Evolutionary conservation across 1,140 invertebrate species (phyloP), one percentile per base, ranked within the genome.

Genomic region (Achatina immaculata): DNA sequence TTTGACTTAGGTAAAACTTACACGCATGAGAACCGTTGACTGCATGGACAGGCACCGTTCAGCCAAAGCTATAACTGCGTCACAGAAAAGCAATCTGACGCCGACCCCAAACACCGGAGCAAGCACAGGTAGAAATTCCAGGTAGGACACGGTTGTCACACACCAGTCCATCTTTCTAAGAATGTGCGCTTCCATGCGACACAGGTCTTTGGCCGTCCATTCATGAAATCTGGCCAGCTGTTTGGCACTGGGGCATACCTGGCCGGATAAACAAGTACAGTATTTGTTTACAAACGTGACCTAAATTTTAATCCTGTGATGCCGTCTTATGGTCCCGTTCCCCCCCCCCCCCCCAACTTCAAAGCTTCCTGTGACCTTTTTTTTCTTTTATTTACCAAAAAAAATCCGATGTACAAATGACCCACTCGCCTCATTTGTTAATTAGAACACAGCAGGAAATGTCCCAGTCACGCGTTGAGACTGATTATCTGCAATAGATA

Each of bases 181-280:
- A 24, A 78, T 66, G 31, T 78, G 55, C 4, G 38, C 0, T 55
- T 78, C 75, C 75, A 78, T 78, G 24, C 75, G 75, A n/a, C 36
- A 36, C 55, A 78, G 38, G 40, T 78, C 75, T 9, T 78, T 78
- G 55, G 62, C 58, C 31, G 75, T 78, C 75, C 75, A 78, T n/a
- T 43, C 40, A 36, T 65, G 36, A 4, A 51, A 34, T 7, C 55
- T 21, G 36, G 55, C 36, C 34, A 78, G 21, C 7, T 78, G 28
- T 36, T 55, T 51, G 48, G 48, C 73, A 36, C 42, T 45, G 11
- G 69, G 69, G 28, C 69, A 72, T 28, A 2, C 4, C 69, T 72
- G 69, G 28, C 19, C 7, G 45, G 19, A 48, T 19, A 48, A 7
- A 48, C 45, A 48, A 48, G n/a, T n/a, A n/a, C n/a, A n/a, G n/a